These are phyloP conservation scores for Amyelois transitella DNA, from an alignment of 1,140 invertebrate species.

Conservation along the genomic window DNA sequence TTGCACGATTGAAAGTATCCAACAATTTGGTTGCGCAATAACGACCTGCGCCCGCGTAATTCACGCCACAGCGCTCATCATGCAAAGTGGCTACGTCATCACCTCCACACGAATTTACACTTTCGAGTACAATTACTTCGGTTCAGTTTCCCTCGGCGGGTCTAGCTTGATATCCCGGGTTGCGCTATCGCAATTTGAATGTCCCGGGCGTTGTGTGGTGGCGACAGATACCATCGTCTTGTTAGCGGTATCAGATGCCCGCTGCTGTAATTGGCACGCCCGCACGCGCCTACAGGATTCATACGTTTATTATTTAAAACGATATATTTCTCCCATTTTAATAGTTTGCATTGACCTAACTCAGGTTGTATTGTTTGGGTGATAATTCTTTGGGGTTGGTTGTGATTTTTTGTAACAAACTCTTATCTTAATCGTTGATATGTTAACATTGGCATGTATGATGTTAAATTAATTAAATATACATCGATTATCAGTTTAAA, in stretches of 20 bases:
- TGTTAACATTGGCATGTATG: too few species aligned
- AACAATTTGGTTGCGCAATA: slow-evolving; percentile 27
- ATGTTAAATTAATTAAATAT: too few species aligned
- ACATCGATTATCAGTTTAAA: too few species aligned
- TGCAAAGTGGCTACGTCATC: slow-evolving; percentile 44
- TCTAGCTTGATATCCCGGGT: slow-evolving; percentile 39
- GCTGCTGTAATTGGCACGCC: slow-evolving; percentile 63
- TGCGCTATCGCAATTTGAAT: slow-evolving; percentile 56
- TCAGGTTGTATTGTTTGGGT: background rate
- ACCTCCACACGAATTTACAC: slow-evolving; percentile 1
- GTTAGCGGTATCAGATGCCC: slow-evolving; percentile 67
- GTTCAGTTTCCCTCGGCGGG: slow-evolving; percentile 6
- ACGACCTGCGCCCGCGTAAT: slow-evolving; percentile 66
- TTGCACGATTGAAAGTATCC: background rate
- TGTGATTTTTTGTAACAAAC: too few species aligned
- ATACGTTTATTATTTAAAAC: background rate
- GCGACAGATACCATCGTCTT: slow-evolving; percentile 66
- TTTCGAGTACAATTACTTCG: background rate
- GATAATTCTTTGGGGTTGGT: too few species aligned
- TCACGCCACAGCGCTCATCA: slow-evolving; percentile 65
- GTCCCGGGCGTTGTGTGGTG: slow-evolving; percentile 19
- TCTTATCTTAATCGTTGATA: too few species aligned
- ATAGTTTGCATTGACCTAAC: background rate
- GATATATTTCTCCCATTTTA: background rate
- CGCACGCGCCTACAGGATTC: background rate